Conservation (phyloP, 2,888 invertebrate species). For the Brachycybe producta region DNA sequence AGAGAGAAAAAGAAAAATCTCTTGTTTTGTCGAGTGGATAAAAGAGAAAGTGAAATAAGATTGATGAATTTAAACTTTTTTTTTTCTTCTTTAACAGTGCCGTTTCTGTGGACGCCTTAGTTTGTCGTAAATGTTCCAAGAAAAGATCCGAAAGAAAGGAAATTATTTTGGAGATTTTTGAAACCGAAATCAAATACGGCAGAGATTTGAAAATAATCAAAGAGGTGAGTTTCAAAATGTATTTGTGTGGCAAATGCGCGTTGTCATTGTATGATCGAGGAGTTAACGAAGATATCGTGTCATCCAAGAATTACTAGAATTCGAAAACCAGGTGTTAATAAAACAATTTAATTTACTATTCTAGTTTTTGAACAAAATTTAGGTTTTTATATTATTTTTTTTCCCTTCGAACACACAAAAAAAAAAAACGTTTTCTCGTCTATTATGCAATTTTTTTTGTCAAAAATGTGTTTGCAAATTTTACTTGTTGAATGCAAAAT, state of each 20-base stretch:
- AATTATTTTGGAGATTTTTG: constrained; percentile 86
- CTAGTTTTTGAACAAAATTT: too few species aligned
- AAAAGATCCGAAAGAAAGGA: constrained; percentile 81
- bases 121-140: constrained; percentile 73
- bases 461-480: too few species aligned
- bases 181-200: constrained; percentile 91
- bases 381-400: too few species aligned
- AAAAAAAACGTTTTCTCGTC: too few species aligned
- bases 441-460: too few species aligned
- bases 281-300: neutral
- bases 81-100: constrained; percentile 44
- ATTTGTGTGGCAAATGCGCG: too few species aligned
- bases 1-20: neutral
- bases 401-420: too few species aligned
- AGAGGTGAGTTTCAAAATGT: constrained; percentile 51
- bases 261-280: too few species aligned
- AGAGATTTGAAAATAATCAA: constrained; percentile 81
- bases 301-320: neutral
- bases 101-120: constrained; percentile 57
- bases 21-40: neutral
- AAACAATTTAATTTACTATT: too few species aligned
- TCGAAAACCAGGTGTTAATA: too few species aligned
- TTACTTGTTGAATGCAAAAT: too few species aligned
- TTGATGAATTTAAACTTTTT: neutral
- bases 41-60: neutral